phyloP scores from a whole-genome alignment of 1,140 invertebrate genomes.

The Aethina tumida region DNA sequence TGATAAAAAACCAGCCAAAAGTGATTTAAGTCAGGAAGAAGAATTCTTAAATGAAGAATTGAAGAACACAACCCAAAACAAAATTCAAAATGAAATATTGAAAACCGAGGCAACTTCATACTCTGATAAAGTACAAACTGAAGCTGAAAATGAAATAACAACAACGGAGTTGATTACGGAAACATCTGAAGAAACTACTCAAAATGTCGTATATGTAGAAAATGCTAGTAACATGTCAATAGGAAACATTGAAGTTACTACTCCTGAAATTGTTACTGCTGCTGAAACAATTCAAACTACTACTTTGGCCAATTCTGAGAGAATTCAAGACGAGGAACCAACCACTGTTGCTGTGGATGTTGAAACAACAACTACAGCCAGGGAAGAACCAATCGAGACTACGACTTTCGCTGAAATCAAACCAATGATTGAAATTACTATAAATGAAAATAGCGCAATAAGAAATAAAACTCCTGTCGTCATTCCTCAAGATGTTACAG shows the following conservation, averaged over 20 bases:
- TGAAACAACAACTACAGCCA: conserved; percentile 12
- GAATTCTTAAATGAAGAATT: conserved; percentile 16
- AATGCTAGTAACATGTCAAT: neutral
- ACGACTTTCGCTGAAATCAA: conserved; percentile 2
- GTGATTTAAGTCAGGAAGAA: conserved; percentile 21
- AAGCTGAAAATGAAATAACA: neutral
- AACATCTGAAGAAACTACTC: neutral
- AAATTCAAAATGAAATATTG: neutral
- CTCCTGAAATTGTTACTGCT: conserved; percentile 3
- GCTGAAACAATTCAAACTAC: neutral
- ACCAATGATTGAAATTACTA: conserved; percentile 17
- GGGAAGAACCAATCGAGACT: no score
- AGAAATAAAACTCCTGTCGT: no score
- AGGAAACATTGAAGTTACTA: conserved; percentile 3
- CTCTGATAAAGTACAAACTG: no score
- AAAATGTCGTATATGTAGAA: neutral
- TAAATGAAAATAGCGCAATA: conserved; percentile 15
- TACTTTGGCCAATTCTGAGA: neutral
- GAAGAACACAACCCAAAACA: conserved; percentile 4
- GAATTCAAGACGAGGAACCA: no score
- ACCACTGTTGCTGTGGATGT: no score
- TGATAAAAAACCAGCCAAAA: conserved; percentile 20
- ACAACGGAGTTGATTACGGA: neutral
- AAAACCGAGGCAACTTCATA: conserved; percentile 4
- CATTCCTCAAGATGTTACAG: no score